Evolutionary conservation across 2,113 vertebrate species (phyloP).

Genomic region (Polypterus bichir): DNA sequence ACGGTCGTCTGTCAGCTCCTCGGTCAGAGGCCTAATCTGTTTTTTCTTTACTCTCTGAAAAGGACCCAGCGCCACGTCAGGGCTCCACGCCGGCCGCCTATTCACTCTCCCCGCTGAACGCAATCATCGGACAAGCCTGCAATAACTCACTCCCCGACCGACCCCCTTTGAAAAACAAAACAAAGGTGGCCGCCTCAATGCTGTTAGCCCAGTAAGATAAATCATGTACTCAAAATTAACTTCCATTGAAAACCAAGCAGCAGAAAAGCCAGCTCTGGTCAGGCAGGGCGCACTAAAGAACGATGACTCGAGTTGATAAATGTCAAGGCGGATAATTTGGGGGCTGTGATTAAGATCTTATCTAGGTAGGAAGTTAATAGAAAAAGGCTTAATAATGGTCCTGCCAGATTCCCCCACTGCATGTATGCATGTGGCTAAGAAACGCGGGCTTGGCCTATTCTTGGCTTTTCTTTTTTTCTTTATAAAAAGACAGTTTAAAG

Average conservation of each 20-base stretch:
- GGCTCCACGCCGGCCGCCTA: slow-evolving; percentile 63
- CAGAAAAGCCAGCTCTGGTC: slow-evolving; percentile 52
- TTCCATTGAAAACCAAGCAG: slow-evolving; percentile 69
- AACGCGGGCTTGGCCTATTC: no score
- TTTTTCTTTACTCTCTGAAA: slow-evolving; percentile 60
- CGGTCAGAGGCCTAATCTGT: slow-evolving; percentile 68
- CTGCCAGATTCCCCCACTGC: slow-evolving; percentile 32
- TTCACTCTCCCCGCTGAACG: slow-evolving; percentile 73
- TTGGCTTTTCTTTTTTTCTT: no score
- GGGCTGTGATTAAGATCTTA: slow-evolving; percentile 77
- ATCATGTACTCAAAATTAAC: slow-evolving; percentile 80
- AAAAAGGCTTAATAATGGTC: slow-evolving; percentile 60
- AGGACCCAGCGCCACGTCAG: slow-evolving; percentile 61
- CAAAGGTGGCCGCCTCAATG: slow-evolving; percentile 63
- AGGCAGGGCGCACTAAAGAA: slow-evolving; percentile 48
- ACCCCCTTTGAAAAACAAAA: slow-evolving; percentile 62
- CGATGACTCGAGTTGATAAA: slow-evolving; percentile 64
- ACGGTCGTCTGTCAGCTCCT: slow-evolving; percentile 57
- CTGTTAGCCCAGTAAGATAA: slow-evolving; percentile 68
- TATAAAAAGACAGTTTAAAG: no score
- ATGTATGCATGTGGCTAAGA: slow-evolving; percentile 37
- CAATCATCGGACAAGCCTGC: slow-evolving; percentile 83
- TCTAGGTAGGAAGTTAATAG: slow-evolving; percentile 73
- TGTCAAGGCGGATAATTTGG: slow-evolving; percentile 71
- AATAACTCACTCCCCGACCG: slow-evolving; percentile 72